Conservation (phyloP, 2,797 vertebrate genomes). For the Tinamus major region DNA sequence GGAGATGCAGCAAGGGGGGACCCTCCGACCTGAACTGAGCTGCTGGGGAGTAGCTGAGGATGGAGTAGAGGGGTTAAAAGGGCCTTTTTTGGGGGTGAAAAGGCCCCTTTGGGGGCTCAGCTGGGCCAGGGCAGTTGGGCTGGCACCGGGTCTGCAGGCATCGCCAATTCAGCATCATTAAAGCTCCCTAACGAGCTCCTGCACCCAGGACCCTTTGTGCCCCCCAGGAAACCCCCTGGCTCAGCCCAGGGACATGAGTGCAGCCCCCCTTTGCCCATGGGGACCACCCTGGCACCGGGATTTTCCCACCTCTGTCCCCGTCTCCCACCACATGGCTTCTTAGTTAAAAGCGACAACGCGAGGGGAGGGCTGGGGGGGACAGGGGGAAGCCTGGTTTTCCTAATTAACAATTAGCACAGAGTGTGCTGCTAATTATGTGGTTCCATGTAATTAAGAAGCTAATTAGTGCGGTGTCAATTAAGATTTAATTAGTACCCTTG, state of each 20-base stretch:
- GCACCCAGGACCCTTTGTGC: neutral
- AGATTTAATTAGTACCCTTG: conserved; percentile 96
- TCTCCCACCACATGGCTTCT: conserved; percentile 46
- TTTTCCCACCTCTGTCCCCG: neutral
- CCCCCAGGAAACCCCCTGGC: neutral
- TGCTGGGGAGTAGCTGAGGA: neutral
- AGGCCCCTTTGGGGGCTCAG: no score
- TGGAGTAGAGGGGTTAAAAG: neutral
- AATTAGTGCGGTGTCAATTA: conserved; percentile 99
- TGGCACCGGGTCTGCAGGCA: rapidly evolving
- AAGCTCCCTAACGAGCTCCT: rapidly evolving
- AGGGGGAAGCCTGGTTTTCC: conserved; percentile 85
- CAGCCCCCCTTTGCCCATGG: neutral
- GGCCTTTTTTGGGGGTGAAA: no score
- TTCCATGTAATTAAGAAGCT: conserved; percentile 99
- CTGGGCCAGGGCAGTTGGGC: no score
- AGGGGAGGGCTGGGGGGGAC: neutral
- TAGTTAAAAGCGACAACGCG: conserved; percentile 56
- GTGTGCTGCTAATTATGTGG: conserved; percentile 96
- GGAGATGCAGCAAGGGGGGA: no score
- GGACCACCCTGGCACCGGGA: neutral
- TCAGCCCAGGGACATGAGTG: no score
- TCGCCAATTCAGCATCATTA: neutral
- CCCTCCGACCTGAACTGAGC: neutral
- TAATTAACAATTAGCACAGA: conserved; percentile 98